These are phyloP conservation scores for Canis aureus DNA, from an alignment of 2,113 vertebrate genomes.

Conservation along the genomic window DNA sequence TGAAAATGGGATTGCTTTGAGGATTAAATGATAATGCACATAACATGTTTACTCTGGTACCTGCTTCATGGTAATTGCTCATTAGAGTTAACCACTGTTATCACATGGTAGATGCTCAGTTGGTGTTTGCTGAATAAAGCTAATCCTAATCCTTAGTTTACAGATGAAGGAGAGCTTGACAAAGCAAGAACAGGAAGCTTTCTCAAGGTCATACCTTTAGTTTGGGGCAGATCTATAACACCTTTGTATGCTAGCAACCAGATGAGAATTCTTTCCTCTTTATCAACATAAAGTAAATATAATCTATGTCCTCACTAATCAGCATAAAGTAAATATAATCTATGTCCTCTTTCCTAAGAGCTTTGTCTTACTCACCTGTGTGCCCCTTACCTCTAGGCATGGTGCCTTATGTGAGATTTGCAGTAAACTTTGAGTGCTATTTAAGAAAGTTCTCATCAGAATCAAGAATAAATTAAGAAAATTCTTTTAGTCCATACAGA, in stretches of 20 bases:
- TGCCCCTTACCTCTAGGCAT: not conserved
- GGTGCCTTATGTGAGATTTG: not conserved
- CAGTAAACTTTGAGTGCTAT: not conserved
- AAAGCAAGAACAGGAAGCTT: not conserved
- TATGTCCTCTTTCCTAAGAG: not conserved
- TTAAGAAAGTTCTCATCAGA: constrained; percentile 17
- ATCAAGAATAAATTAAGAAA: constrained; percentile 45
- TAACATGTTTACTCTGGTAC: not conserved
- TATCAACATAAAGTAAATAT: not conserved
- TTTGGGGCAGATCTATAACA: constrained; percentile 13
- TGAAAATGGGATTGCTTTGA: constrained; percentile 40
- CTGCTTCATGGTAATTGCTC: not conserved
- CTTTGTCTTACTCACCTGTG: not conserved
- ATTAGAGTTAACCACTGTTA: not conserved
- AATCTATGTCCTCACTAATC: not conserved
- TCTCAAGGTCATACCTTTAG: not conserved
- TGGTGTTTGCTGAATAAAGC: not conserved
- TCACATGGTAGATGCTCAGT: not conserved
- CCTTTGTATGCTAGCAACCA: not conserved
- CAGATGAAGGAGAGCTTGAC: not conserved
- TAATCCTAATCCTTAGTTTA: not conserved
- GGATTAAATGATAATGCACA: not conserved
- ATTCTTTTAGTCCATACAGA: not conserved
- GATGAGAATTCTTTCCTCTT: not conserved
- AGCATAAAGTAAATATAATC: not conserved